Evolutionary conservation across 92 coral and sea anemone species (phyloP).

Genomic region (Bergia sp.): DNA sequence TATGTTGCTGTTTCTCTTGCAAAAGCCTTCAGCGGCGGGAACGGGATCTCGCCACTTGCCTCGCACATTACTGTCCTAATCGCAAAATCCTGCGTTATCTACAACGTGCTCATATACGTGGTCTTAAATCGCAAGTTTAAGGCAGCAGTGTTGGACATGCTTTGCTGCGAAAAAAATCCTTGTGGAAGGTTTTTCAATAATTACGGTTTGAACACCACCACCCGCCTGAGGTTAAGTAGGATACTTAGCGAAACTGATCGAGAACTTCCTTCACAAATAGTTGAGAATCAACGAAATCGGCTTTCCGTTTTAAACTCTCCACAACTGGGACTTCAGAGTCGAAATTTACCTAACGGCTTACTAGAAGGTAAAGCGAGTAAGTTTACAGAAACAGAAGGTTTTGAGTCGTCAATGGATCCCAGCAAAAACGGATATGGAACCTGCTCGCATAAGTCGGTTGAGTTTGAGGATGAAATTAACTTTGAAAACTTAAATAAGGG

Average conservation of each 20-base stretch:
- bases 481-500: constrained; percentile 3
- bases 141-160: constrained; percentile 74
- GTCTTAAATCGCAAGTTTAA: constrained; percentile 88
- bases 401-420: not conserved
- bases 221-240: constrained; percentile 63
- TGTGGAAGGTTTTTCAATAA: not conserved
- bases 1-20: constrained; percentile 73
- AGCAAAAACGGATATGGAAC: constrained; percentile 1
- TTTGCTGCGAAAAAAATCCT: constrained; percentile 71
- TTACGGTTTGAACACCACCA: not conserved
- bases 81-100: constrained; percentile 96
- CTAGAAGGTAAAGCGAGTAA: not conserved
- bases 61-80: constrained; percentile 87
- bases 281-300: constrained; percentile 64
- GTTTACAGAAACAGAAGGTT: not conserved
- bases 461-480: constrained; percentile 21
- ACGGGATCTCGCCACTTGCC: constrained; percentile 60
- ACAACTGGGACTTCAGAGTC: constrained; percentile 15
- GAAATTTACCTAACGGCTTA: constrained; percentile 16
- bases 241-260: constrained; percentile 76
- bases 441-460: constrained; percentile 3
- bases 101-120: constrained; percentile 93
- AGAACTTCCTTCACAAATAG: constrained; percentile 55
- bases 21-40: constrained; percentile 72
- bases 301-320: constrained; percentile 57